These are phyloP conservation scores for Aphelinus atriplicis DNA, from an alignment of 1,140 invertebrate genomes.

Conservation along the genomic window DNA sequence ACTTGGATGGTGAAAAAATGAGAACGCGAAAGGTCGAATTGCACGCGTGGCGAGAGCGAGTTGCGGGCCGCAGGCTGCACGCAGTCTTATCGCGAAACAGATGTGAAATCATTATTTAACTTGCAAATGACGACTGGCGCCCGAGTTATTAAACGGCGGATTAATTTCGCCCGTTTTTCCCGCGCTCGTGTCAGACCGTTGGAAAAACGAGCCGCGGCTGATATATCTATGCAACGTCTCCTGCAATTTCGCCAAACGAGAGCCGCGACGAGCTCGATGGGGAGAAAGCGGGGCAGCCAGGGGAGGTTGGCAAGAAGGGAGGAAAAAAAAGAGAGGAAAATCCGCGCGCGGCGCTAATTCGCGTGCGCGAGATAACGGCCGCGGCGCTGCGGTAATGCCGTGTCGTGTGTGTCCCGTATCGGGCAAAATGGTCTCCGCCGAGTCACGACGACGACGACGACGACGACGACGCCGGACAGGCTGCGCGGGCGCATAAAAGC, in stretches of 20 bases:
- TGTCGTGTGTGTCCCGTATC: conserved; percentile 52
- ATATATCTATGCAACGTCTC: neutral
- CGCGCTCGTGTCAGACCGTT: neutral
- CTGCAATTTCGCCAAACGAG: conserved; percentile 43
- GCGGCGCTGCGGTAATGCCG: conserved; percentile 33
- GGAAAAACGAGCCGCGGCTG: neutral
- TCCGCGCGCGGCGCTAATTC: conserved; percentile 64
- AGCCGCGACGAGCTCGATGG: conserved; percentile 27
- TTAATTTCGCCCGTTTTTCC: neutral
- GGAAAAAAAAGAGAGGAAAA: conserved; percentile 51
- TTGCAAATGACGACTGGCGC: conserved; percentile 11
- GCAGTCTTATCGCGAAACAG: conserved; percentile 36
- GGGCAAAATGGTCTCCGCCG: conserved; percentile 58
- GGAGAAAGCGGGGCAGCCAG: conserved; percentile 14
- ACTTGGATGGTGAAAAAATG: neutral
- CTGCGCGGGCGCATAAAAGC: no score
- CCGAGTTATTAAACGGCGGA: conserved; percentile 14
- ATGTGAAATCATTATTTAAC: conserved; percentile 32
- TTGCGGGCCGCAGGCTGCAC: conserved; percentile 27
- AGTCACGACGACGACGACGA: conserved; percentile 52
- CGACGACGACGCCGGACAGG: conserved; percentile 40
- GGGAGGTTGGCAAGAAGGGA: conserved; percentile 4
- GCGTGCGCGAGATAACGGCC: conserved; percentile 63
- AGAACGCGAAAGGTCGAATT: conserved; percentile 14
- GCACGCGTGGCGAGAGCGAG: conserved; percentile 15